Conservation (phyloP, 2,888 invertebrate species). For the Eretmocerus hayati region DNA sequence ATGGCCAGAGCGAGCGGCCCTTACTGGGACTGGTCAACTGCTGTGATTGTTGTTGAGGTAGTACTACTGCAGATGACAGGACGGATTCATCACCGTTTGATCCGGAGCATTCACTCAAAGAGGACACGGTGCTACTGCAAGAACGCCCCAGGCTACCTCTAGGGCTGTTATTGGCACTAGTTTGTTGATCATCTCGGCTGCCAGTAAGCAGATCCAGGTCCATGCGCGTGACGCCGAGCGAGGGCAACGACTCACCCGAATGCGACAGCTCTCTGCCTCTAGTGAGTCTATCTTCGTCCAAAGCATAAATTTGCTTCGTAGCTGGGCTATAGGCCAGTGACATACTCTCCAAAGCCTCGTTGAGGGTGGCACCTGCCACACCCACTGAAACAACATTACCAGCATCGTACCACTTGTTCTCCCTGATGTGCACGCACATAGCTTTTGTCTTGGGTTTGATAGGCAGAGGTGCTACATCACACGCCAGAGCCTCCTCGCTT, state of each 20-base stretch:
- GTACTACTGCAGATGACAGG: no score
- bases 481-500: constrained; percentile 35
- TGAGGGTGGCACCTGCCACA: constrained; percentile 47
- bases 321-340: constrained; percentile 69
- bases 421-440: constrained; percentile 38
- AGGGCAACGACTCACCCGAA: constrained; percentile 8
- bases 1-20: constrained; percentile 33
- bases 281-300: constrained; percentile 36
- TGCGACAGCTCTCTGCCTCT: constrained; percentile 12
- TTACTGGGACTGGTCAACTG: constrained; percentile 31
- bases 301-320: constrained; percentile 64
- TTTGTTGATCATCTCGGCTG: constrained; percentile 23
- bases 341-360: constrained; percentile 66
- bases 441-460: constrained; percentile 33
- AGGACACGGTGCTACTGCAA: constrained; percentile 59
- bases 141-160: constrained; percentile 37
- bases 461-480: constrained; percentile 33
- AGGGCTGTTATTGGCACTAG: constrained; percentile 34
- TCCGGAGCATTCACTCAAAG: constrained; percentile 63
- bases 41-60: constrained; percentile 28
- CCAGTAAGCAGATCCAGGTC: constrained; percentile 9
- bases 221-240: constrained; percentile 3
- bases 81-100: constrained; percentile 54
- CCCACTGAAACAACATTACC: constrained; percentile 38
- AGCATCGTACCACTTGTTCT: constrained; percentile 42